Percentiles rank a stretch among this genome's conserved stretches.
phyloP scores from a whole-genome alignment of 2,113 vertebrate genomes.

The Hyaena hyaena region DNA sequence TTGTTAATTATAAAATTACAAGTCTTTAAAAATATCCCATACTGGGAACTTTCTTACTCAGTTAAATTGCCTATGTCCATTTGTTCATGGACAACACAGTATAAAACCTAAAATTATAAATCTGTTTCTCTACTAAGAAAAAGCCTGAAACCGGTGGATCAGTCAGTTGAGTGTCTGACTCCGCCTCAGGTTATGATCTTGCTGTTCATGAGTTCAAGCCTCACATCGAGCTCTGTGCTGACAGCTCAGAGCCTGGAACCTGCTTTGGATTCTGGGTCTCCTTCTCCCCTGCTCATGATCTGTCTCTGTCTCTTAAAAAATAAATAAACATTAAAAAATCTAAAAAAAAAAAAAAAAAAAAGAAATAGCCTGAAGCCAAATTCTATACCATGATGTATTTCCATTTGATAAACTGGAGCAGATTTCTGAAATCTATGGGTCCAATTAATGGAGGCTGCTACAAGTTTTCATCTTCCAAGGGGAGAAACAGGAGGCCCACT shows the following conservation, averaged over 20 bases:
- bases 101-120: not conserved
- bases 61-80: not conserved
- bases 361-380: not conserved
- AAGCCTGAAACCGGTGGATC: not conserved
- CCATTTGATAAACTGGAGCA: not conserved
- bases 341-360: not conserved
- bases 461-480: not conserved
- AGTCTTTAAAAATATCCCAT: not conserved
- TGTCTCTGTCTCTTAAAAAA: too few relatives aligned
- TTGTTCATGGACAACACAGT: not conserved
- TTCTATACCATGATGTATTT: not conserved
- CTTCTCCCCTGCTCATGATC: too few relatives aligned
- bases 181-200: too few relatives aligned
- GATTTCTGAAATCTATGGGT: not conserved
- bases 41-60: not conserved
- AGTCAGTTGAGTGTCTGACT: too few relatives aligned
- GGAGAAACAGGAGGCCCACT: not conserved
- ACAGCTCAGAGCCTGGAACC: too few relatives aligned
- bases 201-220: too few relatives aligned
- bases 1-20: not conserved
- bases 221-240: too few relatives aligned
- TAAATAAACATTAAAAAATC: too few relatives aligned
- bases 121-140: not conserved
- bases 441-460: not conserved
- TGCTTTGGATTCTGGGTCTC: too few relatives aligned